Evolutionary conservation across 1,140 invertebrate genomes (phyloP).

Genomic region (Dryas iulia): DNA sequence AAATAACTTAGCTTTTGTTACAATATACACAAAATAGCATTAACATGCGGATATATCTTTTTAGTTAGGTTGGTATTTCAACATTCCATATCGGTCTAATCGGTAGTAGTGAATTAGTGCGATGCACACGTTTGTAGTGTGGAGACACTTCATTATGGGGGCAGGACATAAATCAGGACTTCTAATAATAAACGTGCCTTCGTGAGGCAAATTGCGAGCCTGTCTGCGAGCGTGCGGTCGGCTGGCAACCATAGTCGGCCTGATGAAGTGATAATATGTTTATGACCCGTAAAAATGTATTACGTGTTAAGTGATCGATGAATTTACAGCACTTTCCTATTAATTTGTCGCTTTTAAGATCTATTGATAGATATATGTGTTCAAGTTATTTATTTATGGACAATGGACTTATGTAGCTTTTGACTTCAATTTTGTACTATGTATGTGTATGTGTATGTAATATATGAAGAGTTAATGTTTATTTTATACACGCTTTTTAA

Average conservation of each 20-base stretch:
- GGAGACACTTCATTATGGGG: conserved; percentile 79
- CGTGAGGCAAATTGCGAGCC: conserved; percentile 68
- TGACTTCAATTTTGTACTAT: background rate
- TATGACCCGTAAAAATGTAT: conserved; percentile 47
- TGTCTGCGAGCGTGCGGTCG: conserved; percentile 60
- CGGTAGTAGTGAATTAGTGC: conserved; percentile 73
- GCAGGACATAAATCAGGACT: conserved; percentile 79
- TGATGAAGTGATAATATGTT: conserved; percentile 53
- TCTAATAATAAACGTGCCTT: conserved; percentile 82
- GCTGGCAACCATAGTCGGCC: conserved; percentile 37
- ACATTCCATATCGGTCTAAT: conserved; percentile 56
- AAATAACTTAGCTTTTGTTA: background rate
- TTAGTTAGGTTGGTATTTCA: conserved; percentile 36
- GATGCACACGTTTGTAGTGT: conserved; percentile 68
- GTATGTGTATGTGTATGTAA: background rate
- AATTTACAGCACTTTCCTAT: conserved; percentile 21
- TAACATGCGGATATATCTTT: conserved; percentile 42
- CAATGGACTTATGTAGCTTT: background rate
- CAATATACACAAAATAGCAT: background rate
- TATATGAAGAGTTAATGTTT: too few relatives aligned
- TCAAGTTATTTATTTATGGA: conserved; percentile 7
- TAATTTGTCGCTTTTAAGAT: background rate
- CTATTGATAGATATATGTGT: background rate
- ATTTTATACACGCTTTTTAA: too few relatives aligned
- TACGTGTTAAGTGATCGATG: conserved; percentile 37